Base-by-base conservation (phyloP, 2,797 vertebrate species). In the Clamator glandarius region DNA sequence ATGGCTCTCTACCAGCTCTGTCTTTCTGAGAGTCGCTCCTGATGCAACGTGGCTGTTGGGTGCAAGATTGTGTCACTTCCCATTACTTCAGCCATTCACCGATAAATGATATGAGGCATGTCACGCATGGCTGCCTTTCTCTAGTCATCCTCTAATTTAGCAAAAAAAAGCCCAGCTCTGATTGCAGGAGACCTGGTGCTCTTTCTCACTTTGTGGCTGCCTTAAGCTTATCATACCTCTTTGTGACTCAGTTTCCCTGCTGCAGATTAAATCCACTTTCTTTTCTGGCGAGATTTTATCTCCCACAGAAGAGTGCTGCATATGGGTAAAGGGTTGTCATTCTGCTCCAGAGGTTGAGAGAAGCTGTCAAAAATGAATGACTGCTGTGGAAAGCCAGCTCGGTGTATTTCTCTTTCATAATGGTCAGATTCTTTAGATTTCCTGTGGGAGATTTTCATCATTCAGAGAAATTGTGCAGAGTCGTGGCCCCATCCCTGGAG, bases 261-360 rank as follows among this genome's bases (percentile, higher is more conserved):
- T 61, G 52, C 24, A 58, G 24, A 3, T 44, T 42, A 54, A 64
- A 48, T 8, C 16, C 15, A 7, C 6, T 19, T 55, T 26, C 42
- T 52, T 58, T 58, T 17, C 6, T 16, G 20, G 23, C 8, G 24
- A 31, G 39, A n/a, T 24, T 15, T 5, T 4, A 12, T 8, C 33
- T 23, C 14, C 33, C 0, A 1, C 16, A 62, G n/a, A n/a, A 16
- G 52, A 62, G 10, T 31, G 33, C 6, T 69, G 23, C 9, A 1
- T 8, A 6, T 9, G 31, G 51, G 14, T n/a, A n/a, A 51, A 31
- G 26, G 26, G 7, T 50, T 68, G 23, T n/a, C 48, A 20, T 54
- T 77, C 62, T 33, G 25, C 15, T 12, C 15, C 15, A 12, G 33
- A 8, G 19, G 19, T 31, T 51, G 23, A n/a, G 12, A 76, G 5